phyloP scores from a whole-genome alignment of 2,113 vertebrate species.

The Piaya cayana region DNA sequence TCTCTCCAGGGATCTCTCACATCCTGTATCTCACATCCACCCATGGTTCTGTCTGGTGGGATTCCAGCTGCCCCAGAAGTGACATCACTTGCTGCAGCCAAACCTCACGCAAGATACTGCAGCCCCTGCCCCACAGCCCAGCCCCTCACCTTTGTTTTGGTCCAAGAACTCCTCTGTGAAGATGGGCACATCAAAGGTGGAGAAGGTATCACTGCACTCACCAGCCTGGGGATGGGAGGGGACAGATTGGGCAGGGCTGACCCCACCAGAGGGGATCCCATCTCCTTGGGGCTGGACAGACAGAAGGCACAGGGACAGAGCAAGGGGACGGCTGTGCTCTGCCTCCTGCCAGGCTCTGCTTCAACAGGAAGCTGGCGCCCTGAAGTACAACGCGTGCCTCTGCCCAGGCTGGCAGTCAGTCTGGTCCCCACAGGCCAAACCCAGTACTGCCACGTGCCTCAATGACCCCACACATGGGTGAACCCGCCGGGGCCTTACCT shows the following conservation, averaged over 20 bases:
- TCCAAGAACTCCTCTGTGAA: constrained; percentile 98
- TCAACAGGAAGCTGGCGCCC: fast-evolving
- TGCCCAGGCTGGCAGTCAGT: neutral
- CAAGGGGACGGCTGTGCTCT: fast-evolving
- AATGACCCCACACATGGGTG: neutral
- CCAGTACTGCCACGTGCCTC: fast-evolving
- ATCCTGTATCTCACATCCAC: neutral
- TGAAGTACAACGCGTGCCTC: fast-evolving
- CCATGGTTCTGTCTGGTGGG: fast-evolving
- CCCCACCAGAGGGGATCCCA: neutral
- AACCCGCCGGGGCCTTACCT: constrained; percentile 42
- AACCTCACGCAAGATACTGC: neutral
- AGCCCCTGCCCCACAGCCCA: too few species aligned
- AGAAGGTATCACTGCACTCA: constrained; percentile 82
- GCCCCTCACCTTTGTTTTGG: constrained; percentile 94
- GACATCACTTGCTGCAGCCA: fast-evolving
- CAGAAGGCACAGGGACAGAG: fast-evolving
- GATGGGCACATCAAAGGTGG: constrained; percentile 90
- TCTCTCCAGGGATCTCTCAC: neutral
- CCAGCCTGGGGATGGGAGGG: constrained; percentile 70
- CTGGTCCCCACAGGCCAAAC: fast-evolving
- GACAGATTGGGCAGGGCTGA: neutral
- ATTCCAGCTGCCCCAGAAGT: neutral
- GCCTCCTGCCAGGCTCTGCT: neutral
- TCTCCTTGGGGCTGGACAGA: neutral